phyloP scores from a whole-genome alignment of 2,797 vertebrate genomes.

The Neosilurus hyrtlii region DNA sequence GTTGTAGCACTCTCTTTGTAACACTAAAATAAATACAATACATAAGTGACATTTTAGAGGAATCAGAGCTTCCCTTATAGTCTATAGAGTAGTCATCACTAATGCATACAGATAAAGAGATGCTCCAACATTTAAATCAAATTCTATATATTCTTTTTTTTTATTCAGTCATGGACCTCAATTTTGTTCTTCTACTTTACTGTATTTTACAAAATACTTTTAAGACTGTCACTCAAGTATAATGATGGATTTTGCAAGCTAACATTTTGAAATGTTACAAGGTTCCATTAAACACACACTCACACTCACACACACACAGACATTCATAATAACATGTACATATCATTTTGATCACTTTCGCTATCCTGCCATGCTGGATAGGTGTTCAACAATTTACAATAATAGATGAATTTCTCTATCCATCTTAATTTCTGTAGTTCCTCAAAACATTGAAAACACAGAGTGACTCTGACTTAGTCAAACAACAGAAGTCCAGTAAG shows the following conservation, averaged over 20 bases:
- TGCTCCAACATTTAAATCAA: too few relatives aligned
- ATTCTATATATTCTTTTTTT: too few relatives aligned
- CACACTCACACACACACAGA: neutral
- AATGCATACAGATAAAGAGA: too few relatives aligned
- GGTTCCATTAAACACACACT: neutral
- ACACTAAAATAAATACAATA: too few relatives aligned
- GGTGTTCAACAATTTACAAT: neutral
- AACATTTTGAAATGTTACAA: neutral
- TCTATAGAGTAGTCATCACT: too few relatives aligned
- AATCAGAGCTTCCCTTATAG: too few relatives aligned
- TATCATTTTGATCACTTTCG: neutral
- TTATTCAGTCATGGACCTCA: too few relatives aligned
- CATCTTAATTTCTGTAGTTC: neutral
- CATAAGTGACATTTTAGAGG: too few relatives aligned
- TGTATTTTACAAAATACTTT: too few relatives aligned
- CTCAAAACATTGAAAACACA: neutral
- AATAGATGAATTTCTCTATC: neutral
- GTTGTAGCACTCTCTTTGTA: too few relatives aligned
- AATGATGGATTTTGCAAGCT: neutral
- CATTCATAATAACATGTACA: neutral
- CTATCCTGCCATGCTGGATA: neutral
- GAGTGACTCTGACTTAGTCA: constrained; percentile 1
- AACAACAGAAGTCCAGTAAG: neutral
- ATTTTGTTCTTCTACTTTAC: too few relatives aligned
- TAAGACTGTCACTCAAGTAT: neutral